Base-by-base conservation (phyloP, 2,113 vertebrate genomes). In the Crotalus viridis region DNA sequence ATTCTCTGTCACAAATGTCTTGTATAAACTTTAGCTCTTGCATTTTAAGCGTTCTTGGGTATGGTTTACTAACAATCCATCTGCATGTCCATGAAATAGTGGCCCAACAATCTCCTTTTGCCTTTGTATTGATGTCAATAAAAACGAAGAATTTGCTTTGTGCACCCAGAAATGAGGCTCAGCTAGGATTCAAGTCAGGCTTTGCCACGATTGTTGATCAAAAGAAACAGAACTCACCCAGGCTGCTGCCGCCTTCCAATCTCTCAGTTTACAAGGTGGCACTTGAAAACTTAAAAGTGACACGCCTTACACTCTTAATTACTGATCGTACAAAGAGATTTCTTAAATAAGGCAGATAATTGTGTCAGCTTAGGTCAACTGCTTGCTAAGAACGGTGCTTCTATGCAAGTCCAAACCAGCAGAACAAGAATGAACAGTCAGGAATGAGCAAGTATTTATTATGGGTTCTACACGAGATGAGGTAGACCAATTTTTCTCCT, bases 331-430 rank as follows among this genome's bases (percentile, higher is more conserved):
- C 33, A 22, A 81, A 55, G 19, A 43, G n/a, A 85, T 85, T 55
- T n/a, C 48, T 91, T 94, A 95, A 96, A 59, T 48, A 92, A 24
- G 54, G 69, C n/a, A 4, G 43, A 87, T 64, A 28, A 33, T 90
- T 94, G 54, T 95, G 94, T 93, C 92, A 94, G 54, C 94, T 93
- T 94, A 90, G 91, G 88, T 86, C 87, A 95, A 94, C 90, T 17
- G 92, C 94, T 93, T 96, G 95, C 94, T 90, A 94, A 96, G 90
- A 61, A 90, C 7, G 15, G n/a, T 33, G n/a, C n/a, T 74, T 74
- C 69, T 39, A 91, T 95, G 64, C 0, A 33, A 94, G 86, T 93
- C 92, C 91, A 92, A 39, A 91, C 69, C 91, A 95, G 28, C 94
- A 85, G 88, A 1, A 8, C 56, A 56, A 69, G 90, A 96, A 64